Evolutionary conservation across 1,140 invertebrate species (phyloP).

Genomic region (Cotesia chilonis): DNA sequence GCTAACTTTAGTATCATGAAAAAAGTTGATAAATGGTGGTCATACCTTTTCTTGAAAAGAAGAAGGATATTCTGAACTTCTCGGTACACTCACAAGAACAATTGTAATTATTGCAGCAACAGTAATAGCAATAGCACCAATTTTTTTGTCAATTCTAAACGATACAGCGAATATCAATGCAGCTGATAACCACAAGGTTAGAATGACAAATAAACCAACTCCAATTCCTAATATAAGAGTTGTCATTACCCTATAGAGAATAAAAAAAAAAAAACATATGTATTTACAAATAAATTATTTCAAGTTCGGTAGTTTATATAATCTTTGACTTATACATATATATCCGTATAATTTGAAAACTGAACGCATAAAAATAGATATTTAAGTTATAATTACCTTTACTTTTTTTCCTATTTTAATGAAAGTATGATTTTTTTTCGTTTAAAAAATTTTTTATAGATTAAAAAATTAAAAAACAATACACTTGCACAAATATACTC

Average conservation of each 20-base stretch:
- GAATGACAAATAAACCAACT: constrained; percentile 67
- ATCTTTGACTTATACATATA: not conserved
- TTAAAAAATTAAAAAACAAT: too few relatives aligned
- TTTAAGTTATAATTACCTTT: constrained; percentile 2
- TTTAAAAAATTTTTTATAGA: too few relatives aligned
- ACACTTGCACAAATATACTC: too few relatives aligned
- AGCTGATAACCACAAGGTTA: constrained; percentile 67
- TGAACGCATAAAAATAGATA: too few relatives aligned
- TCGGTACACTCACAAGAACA: constrained; percentile 66
- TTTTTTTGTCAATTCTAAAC: constrained; percentile 66
- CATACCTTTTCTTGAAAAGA: constrained; percentile 55
- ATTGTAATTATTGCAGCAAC: constrained; percentile 64
- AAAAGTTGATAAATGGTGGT: constrained; percentile 8
- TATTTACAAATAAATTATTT: not conserved
- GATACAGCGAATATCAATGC: constrained; percentile 68
- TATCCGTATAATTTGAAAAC: too few relatives aligned
- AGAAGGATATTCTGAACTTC: constrained; percentile 55
- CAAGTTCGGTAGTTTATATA: constrained; percentile 13
- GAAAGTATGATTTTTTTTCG: too few relatives aligned
- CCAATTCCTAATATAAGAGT: constrained; percentile 67
- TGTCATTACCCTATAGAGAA: constrained; percentile 57
- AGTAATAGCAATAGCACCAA: constrained; percentile 64
- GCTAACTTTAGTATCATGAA: too few relatives aligned
- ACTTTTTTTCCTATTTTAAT: not conserved
- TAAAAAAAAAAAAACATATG: too few relatives aligned